Conservation (phyloP, 2,888 invertebrate genomes). For the Stenoptilia bipunctidactyla region DNA sequence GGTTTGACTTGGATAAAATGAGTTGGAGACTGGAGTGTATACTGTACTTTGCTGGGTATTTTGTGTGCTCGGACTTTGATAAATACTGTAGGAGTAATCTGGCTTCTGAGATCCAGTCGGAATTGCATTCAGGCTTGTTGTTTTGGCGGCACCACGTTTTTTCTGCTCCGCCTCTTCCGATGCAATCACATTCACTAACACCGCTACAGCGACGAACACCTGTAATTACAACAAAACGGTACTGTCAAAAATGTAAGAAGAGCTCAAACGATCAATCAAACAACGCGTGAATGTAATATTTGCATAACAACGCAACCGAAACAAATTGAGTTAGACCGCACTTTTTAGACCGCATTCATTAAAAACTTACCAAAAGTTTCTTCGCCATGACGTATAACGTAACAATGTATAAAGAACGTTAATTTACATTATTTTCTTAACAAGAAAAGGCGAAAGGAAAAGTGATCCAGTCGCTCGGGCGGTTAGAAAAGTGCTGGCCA, state of each 20-base stretch:
- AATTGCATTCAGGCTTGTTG: constrained; percentile 45
- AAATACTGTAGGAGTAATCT: constrained; percentile 56
- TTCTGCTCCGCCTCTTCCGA: constrained; percentile 53
- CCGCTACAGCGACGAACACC: constrained; percentile 43
- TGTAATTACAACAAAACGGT: constrained; percentile 33
- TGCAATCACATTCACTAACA: constrained; percentile 41
- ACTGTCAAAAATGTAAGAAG: constrained; percentile 25
- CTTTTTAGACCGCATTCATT: no score
- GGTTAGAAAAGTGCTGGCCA: constrained; percentile 51
- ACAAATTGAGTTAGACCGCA: no score
- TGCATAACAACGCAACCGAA: no score
- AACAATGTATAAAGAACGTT: constrained; percentile 3
- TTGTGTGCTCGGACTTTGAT: constrained; percentile 32
- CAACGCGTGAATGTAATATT: neutral
- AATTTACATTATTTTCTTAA: constrained; percentile 43
- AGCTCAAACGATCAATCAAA: constrained; percentile 32
- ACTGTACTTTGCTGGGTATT: constrained; percentile 24
- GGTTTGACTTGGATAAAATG: constrained; percentile 51
- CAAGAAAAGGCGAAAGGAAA: constrained; percentile 44
- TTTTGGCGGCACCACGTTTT: constrained; percentile 52
- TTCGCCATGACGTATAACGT: constrained; percentile 31
- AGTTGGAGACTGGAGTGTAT: constrained; percentile 40
- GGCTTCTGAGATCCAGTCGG: constrained; percentile 55
- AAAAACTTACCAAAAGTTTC: constrained; percentile 47
- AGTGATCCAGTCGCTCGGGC: constrained; percentile 40